Percentiles rank a stretch among this genome's conserved stretches.
Conservation (phyloP, 2,797 vertebrate species). For the Erithacus rubecula region DNA sequence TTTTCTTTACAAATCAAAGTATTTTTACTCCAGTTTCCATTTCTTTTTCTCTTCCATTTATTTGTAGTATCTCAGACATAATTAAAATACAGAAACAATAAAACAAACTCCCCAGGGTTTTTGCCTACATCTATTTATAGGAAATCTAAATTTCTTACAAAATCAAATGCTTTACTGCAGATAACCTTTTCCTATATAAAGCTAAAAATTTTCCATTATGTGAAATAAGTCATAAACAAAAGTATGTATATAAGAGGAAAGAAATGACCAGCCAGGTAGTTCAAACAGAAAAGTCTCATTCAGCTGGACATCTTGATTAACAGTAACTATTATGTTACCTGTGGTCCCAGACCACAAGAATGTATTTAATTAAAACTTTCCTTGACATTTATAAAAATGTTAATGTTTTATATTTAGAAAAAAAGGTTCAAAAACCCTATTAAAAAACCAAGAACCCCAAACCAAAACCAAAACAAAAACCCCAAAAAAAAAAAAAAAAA, state of each 20-base stretch:
- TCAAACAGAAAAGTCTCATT: not conserved
- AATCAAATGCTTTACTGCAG: not conserved
- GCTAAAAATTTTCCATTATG: not conserved
- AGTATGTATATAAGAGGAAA: not conserved
- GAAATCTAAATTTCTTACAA: not conserved
- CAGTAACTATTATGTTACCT: not conserved
- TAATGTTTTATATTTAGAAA: not conserved
- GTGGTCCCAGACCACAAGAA: not conserved
- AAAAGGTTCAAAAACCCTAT: accelerated
- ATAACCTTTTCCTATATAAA: not conserved
- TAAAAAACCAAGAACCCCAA: not conserved
- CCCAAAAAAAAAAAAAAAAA: not conserved
- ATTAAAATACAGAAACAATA: not conserved
- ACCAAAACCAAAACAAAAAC: not conserved
- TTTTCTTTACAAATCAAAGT: not conserved
- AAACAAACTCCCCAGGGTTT: not conserved
- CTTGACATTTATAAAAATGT: not conserved
- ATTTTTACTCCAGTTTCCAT: not conserved
- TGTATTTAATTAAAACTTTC: not conserved
- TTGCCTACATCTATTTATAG: not conserved
- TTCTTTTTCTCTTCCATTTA: not conserved
- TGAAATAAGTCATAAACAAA: not conserved
- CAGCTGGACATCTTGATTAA: not conserved
- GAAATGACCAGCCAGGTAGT: not conserved
- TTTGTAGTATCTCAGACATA: not conserved